Evolutionary conservation across 2,888 invertebrate species (phyloP).

Genomic region (Tridacna gigas): DNA sequence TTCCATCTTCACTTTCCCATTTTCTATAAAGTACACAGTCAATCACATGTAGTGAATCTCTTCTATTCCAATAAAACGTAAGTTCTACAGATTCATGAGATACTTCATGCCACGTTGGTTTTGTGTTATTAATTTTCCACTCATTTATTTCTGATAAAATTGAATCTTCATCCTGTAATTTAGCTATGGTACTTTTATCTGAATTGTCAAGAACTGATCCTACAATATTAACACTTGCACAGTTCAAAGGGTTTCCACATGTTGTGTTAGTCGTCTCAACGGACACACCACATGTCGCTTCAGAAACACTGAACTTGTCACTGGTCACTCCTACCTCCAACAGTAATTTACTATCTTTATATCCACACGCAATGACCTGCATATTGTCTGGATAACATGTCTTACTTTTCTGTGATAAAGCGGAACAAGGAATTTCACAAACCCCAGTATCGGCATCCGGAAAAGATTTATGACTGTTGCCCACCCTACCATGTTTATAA

Average conservation of each 20-base stretch:
- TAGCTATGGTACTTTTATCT: not conserved
- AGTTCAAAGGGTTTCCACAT: not conserved
- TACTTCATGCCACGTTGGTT: slow-evolving; percentile 46
- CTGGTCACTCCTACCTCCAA: not conserved
- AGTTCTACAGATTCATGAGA: slow-evolving; percentile 4
- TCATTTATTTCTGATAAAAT: not conserved
- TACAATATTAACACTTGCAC: not conserved
- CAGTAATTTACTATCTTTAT: not conserved
- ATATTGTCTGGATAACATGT: not conserved
- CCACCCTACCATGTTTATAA: not conserved
- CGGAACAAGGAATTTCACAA: not conserved
- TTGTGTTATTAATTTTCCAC: slow-evolving; percentile 35
- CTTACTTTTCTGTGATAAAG: not conserved
- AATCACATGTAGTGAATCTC: slow-evolving; percentile 31
- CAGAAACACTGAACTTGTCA: not conserved
- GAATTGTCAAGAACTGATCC: not conserved
- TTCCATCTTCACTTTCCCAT: slow-evolving; percentile 18
- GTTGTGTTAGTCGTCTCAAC: not conserved
- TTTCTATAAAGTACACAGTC: slow-evolving; percentile 35
- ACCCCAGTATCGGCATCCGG: not conserved
- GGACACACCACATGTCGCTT: not conserved
- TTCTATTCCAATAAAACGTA: slow-evolving; percentile 47
- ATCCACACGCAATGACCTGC: not conserved
- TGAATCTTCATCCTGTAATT: not conserved
- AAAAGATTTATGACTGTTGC: not conserved